Evolutionary conservation across 2,797 vertebrate genomes (phyloP).

Genomic region (Pangasius macronema): DNA sequence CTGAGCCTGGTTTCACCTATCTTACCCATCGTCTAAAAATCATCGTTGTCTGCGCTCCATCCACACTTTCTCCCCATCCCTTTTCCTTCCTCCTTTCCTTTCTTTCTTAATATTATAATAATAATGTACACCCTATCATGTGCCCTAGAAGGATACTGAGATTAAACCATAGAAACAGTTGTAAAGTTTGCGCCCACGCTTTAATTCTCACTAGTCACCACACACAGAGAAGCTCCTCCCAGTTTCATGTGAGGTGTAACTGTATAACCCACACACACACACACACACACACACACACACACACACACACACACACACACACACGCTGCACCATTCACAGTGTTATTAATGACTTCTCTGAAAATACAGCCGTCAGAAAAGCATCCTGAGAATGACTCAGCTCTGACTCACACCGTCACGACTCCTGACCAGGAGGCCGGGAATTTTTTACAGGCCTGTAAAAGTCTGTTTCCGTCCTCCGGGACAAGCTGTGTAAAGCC

Average conservation of each 20-base stretch:
- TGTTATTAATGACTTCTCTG: background rate
- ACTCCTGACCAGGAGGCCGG: conserved; percentile 31
- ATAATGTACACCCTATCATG: background rate
- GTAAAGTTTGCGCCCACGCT: no score
- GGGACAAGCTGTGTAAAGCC: conserved; percentile 42
- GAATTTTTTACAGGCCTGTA: conserved; percentile 52
- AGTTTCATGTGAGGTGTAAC: background rate
- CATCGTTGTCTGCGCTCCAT: no score
- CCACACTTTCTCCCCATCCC: no score
- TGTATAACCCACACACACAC: no score
- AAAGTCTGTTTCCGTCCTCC: conserved; percentile 49
- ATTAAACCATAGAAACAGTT: no score
- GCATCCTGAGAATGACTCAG: background rate
- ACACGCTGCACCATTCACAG: background rate
- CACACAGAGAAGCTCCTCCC: background rate
- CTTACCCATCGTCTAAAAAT: no score
- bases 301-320: background rate
- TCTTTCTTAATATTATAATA: background rate
- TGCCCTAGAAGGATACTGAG: no score
- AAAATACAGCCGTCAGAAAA: background rate
- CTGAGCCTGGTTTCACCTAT: no score
- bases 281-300: background rate
- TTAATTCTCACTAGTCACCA: no score
- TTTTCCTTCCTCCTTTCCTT: background rate
- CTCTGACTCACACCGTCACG: conserved; percentile 23